Evolutionary conservation across 2,113 vertebrate species (phyloP), one percentile per base, ranked within the genome.

Genomic region (Puntigrus tetrazona): DNA sequence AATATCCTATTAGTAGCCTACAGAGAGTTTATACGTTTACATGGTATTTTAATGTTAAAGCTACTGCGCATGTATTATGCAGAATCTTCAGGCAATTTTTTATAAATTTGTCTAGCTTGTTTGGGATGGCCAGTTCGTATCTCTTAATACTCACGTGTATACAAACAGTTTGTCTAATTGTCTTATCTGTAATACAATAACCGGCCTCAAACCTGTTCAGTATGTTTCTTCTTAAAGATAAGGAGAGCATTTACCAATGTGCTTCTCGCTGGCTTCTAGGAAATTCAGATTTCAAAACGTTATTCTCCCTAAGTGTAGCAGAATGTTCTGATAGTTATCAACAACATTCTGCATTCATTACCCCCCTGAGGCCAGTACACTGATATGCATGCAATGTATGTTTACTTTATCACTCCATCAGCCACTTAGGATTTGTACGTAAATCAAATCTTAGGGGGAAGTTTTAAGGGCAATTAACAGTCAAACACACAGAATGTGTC

Each of bases 311-410:
- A 50, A 69, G 20, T 81, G 9, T 34, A n/a, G 41, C 67, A 76
- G 84, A 78, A 59, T 84, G 75, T 84, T 73, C 86, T 84, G 91
- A 93, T 93, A 91, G 79, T 75, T 87, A 92, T 92, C 91, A 69
- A 50, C 57, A 5, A n/a, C 82, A 29, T 86, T 80, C 27, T 84
- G 27, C 76, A 55, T 82, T 89, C 57, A n/a, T 36, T 82, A 31
- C 43, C 61, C 27, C 63, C 79, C 69, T 43, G 25, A 36, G 31
- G 63, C 80, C 5, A 45, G 82, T 90, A 75, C 22, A 57, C 34
- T 72, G 52, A 81, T 74, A 84, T 89, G 85, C 89, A 76, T 89
- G 84, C 88, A 91, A 88, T 20, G 91, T 86, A 85, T 77, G 34
- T 85, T n/a, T 47, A 52, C 83, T 88, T 86, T 70, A 87, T 43